Evolutionary conservation across 2,113 vertebrate species (phyloP).

Genomic region (Tursiops truncatus): DNA sequence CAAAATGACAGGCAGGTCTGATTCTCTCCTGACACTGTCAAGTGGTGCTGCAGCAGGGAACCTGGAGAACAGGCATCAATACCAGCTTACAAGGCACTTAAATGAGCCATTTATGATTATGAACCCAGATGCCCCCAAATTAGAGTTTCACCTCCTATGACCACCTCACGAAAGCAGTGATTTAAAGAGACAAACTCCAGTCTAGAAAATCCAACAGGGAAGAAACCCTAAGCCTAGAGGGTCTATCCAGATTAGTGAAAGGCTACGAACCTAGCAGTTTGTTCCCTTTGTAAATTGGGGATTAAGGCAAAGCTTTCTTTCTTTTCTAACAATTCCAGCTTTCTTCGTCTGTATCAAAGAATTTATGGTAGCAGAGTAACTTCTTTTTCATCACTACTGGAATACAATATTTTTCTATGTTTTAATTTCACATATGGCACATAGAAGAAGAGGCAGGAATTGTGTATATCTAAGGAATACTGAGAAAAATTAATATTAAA

Average conservation of each 20-base stretch:
- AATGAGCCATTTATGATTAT: neutral
- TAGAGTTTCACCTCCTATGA: neutral
- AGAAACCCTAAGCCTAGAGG: neutral
- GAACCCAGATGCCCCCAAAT: neutral
- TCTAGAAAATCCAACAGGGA: neutral
- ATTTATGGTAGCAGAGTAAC: neutral
- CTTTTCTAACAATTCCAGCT: neutral
- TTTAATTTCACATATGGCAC: slow-evolving; percentile 14
- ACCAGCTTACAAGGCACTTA: neutral
- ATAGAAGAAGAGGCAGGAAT: slow-evolving; percentile 11
- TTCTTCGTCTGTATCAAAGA: neutral
- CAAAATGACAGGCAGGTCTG: neutral
- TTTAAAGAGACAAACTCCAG: neutral
- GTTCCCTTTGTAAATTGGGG: neutral
- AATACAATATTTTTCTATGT: neutral
- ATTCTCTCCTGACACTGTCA: neutral
- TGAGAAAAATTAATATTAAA: neutral
- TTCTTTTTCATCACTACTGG: neutral
- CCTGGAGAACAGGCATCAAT: neutral
- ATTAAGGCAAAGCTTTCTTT: neutral
- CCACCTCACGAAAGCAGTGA: neutral
- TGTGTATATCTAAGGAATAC: neutral
- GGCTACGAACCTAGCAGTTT: neutral
- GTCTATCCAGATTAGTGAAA: neutral
- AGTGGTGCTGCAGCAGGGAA: neutral